These are phyloP conservation scores for Zaprionus tsacasi DNA, from an alignment of 1,140 invertebrate species.

Conservation along the genomic window DNA sequence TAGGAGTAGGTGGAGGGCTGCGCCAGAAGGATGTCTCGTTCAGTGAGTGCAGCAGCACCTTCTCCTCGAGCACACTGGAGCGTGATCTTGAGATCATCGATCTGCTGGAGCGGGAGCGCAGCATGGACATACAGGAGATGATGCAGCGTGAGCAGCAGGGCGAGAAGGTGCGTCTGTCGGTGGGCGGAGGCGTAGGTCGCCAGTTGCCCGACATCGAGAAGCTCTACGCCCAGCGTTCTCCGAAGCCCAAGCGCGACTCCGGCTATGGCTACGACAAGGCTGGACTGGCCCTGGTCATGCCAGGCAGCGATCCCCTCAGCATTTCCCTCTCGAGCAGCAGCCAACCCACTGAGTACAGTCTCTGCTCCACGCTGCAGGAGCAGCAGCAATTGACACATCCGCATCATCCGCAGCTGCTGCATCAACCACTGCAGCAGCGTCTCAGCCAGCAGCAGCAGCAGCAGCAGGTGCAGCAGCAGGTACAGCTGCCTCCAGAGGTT, in stretches of 20 bases:
- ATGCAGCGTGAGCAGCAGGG: constrained; percentile 69
- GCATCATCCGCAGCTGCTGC: constrained; percentile 13
- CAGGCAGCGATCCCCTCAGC: constrained; percentile 70
- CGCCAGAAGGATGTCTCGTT: constrained; percentile 74
- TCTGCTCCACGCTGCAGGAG: constrained; percentile 62
- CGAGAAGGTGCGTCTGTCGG: constrained; percentile 56
- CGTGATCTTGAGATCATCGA: constrained; percentile 83
- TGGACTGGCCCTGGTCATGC: constrained; percentile 51
- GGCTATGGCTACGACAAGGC: constrained; percentile 46
- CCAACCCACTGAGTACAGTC: constrained; percentile 66
- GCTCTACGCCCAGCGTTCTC: constrained; percentile 72
- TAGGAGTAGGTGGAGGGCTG: no score
- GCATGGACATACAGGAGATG: constrained; percentile 83
- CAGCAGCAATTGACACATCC: constrained; percentile 13
- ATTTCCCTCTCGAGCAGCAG: constrained; percentile 58
- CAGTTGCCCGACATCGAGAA: constrained; percentile 78
- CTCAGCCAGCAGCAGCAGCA: constrained; percentile 27
- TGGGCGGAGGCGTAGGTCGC: constrained; percentile 50
- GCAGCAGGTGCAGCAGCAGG: constrained; percentile 2
- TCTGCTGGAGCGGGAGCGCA: constrained; percentile 78
- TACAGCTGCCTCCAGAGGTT: constrained; percentile 17
- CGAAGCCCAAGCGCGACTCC: constrained; percentile 56
- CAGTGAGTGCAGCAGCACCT: constrained; percentile 78
- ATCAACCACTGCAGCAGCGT: constrained; percentile 13
- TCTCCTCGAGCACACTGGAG: constrained; percentile 77